A percentile compares a stretch with the other conserved stretches of the same genome.
phyloP scores from a whole-genome alignment of 2,888 invertebrate genomes.

The Amorpha juglandis region DNA sequence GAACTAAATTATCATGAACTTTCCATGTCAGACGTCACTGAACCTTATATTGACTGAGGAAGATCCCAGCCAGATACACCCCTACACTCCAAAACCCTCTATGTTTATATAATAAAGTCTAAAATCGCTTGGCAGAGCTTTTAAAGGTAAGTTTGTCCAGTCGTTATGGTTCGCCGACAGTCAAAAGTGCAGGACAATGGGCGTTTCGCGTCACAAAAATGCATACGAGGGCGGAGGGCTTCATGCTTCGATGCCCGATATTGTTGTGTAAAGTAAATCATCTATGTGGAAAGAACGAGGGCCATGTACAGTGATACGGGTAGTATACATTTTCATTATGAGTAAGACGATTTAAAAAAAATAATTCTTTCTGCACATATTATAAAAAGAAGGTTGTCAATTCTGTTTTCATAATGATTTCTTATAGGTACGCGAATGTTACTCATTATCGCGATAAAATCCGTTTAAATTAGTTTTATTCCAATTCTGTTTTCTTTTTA shows the following conservation, averaged over 20 bases:
- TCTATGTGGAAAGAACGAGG: not conserved
- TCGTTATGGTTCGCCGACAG: slow-evolving; percentile 62
- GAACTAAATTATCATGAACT: slow-evolving; percentile 34
- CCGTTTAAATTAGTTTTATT: no score
- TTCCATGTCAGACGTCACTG: slow-evolving; percentile 48
- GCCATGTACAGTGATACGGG: slow-evolving; percentile 1
- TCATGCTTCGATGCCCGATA: slow-evolving; percentile 55
- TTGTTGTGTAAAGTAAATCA: slow-evolving; percentile 51
- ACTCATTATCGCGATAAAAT: no score
- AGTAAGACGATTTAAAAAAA: no score
- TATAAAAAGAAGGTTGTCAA: no score
- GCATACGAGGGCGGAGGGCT: slow-evolving; percentile 53
- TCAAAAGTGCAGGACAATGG: slow-evolving; percentile 62
- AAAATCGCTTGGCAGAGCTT: slow-evolving; percentile 32
- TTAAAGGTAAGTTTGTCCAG: slow-evolving; percentile 26
- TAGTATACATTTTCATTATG: no score
- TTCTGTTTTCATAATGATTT: no score
- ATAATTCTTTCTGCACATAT: no score
- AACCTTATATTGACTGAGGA: slow-evolving; percentile 35
- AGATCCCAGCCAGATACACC: not conserved
- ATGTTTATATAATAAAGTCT: slow-evolving; percentile 31
- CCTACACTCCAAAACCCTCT: not conserved
- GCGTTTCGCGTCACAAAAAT: slow-evolving; percentile 52
- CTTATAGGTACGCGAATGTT: no score
- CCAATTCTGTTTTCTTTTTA: no score